Conservation (phyloP, 2,888 invertebrate species). For the Leucophenga maculata region DNA sequence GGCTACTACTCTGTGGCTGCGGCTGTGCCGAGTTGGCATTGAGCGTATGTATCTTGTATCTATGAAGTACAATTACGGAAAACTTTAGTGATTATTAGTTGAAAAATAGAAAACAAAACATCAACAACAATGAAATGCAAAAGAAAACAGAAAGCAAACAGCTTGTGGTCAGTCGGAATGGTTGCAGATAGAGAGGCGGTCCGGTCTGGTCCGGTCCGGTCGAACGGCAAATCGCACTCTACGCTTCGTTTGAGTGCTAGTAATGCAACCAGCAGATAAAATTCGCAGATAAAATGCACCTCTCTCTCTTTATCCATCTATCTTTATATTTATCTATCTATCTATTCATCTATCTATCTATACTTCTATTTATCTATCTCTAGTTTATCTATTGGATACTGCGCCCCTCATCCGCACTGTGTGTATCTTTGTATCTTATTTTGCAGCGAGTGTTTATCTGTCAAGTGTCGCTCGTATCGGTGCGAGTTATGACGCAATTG, state of each 20-base stretch:
- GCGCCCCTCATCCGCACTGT: background rate
- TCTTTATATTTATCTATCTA: no score
- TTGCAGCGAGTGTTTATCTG: slow-evolving; percentile 1
- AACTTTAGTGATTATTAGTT: slow-evolving; percentile 23
- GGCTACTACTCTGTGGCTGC: background rate
- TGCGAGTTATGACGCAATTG: slow-evolving; percentile 22
- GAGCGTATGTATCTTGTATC: slow-evolving; percentile 20
- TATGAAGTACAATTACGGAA: slow-evolving; percentile 25
- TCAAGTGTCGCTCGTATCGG: slow-evolving; percentile 5
- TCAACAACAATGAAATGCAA: background rate
- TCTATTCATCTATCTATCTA: no score
- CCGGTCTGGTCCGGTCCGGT: no score
- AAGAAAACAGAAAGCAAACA: slow-evolving; percentile 3
- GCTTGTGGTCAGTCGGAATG: slow-evolving; percentile 4
- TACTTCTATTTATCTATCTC: no score
- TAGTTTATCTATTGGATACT: background rate
- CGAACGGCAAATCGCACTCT: no score
- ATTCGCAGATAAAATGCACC: no score
- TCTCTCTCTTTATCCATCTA: no score
- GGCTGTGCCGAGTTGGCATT: slow-evolving; percentile 13
- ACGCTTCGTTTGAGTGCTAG: no score
- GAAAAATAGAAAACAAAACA: slow-evolving; percentile 11
- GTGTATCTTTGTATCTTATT: background rate
- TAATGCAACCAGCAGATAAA: no score
- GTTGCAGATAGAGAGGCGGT: background rate